A percentile compares a stretch with the other conserved stretches of the same genome.
phyloP scores from a whole-genome alignment of 2,113 vertebrate genomes.

The Engraulis encrasicolus region DNA sequence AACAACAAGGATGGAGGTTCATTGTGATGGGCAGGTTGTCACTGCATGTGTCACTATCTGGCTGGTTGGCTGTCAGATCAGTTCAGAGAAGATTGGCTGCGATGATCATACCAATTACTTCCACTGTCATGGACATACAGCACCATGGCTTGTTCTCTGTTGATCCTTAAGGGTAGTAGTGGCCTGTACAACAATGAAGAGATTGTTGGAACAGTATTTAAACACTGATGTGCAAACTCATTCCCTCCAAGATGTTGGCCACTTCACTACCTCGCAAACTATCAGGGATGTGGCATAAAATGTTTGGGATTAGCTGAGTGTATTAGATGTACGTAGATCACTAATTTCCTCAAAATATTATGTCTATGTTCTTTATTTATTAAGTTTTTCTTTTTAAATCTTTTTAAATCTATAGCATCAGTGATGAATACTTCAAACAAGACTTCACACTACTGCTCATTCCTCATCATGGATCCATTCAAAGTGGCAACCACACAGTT shows the following conservation, averaged over 20 bases:
- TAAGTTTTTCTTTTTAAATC: not conserved
- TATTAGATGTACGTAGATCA: too few relatives aligned
- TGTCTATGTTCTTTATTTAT: not conserved
- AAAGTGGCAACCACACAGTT: slow-evolving; percentile 54
- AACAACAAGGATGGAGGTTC: not conserved
- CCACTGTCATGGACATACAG: not conserved
- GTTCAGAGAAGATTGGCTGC: not conserved
- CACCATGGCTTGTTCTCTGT: not conserved
- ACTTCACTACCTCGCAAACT: too few relatives aligned
- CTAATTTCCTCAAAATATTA: not conserved
- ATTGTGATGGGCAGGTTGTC: not conserved
- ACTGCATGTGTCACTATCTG: not conserved
- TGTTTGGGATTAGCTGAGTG: too few relatives aligned
- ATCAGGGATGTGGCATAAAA: too few relatives aligned
- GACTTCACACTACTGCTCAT: slow-evolving; percentile 55
- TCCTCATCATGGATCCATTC: slow-evolving; percentile 63
- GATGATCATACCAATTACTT: not conserved
- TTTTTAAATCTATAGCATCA: not conserved
- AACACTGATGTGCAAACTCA: not conserved
- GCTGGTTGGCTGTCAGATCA: slow-evolving; percentile 9
- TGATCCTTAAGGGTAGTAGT: not conserved
- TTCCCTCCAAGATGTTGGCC: not conserved
- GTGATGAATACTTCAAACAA: not conserved
- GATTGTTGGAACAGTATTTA: not conserved
- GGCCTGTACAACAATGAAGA: not conserved